Evolutionary conservation across 2,113 vertebrate species (phyloP).

Genomic region (Mus pahari): DNA sequence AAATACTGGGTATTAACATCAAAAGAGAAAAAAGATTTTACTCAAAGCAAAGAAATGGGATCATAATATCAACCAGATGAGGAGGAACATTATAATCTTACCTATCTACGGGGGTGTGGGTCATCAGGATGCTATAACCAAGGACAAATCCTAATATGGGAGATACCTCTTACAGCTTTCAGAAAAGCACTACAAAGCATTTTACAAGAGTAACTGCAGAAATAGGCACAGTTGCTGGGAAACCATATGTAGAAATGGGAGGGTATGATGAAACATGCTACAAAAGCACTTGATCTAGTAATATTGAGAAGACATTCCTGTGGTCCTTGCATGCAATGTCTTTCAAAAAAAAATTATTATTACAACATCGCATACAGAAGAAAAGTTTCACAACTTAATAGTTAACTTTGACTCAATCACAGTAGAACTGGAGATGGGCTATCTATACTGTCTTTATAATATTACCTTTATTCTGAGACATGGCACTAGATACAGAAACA

Average conservation of each 20-base stretch:
- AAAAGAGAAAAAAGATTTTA: conserved; percentile 6
- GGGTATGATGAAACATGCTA: not conserved
- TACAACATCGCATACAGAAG: not conserved
- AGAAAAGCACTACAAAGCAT: not conserved
- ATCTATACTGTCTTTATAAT: not conserved
- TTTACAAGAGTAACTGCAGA: not conserved
- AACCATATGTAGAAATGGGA: not conserved
- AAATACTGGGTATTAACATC: not conserved
- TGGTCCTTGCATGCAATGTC: no score
- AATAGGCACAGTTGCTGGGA: not conserved
- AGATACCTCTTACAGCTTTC: not conserved
- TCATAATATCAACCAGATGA: not conserved
- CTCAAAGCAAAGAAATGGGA: not conserved
- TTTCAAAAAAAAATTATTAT: not conserved
- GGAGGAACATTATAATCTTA: not conserved
- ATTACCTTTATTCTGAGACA: not conserved
- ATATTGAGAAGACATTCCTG: not conserved
- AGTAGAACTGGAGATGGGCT: not conserved
- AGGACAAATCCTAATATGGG: not conserved
- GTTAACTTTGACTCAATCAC: not conserved
- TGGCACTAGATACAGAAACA: not conserved
- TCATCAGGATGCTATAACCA: not conserved
- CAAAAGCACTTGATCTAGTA: not conserved
- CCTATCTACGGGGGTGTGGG: not conserved
- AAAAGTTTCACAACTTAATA: not conserved